phyloP scores from a whole-genome alignment of 2,113 vertebrate species.

The human (Homo sapiens) region GRCh38 chr3:53005001-53005500 shows the following conservation, averaged over 20 bases:
- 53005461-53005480: too few relatives aligned
- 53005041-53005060: not conserved
- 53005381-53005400: too few relatives aligned
- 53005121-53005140: not conserved
- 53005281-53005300: too few relatives aligned
- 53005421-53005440: too few relatives aligned
- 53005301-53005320: too few relatives aligned
- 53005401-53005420: too few relatives aligned
- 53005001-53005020: not conserved
- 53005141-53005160: not conserved
- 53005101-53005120: not conserved
- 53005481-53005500: too few relatives aligned
- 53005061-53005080: not conserved
- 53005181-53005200: not conserved
- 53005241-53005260: not conserved
- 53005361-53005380: too few relatives aligned
- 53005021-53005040: not conserved
- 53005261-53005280: not conserved
- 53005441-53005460: too few relatives aligned
- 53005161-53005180: rapidly evolving
- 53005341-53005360: too few relatives aligned
- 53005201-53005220: not conserved
- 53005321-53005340: too few relatives aligned
- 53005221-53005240: not conserved
- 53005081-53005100: not conserved